These are phyloP conservation scores for Leptoclinus maculatus DNA, from an alignment of 2,797 vertebrate genomes.

Conservation along the genomic window DNA sequence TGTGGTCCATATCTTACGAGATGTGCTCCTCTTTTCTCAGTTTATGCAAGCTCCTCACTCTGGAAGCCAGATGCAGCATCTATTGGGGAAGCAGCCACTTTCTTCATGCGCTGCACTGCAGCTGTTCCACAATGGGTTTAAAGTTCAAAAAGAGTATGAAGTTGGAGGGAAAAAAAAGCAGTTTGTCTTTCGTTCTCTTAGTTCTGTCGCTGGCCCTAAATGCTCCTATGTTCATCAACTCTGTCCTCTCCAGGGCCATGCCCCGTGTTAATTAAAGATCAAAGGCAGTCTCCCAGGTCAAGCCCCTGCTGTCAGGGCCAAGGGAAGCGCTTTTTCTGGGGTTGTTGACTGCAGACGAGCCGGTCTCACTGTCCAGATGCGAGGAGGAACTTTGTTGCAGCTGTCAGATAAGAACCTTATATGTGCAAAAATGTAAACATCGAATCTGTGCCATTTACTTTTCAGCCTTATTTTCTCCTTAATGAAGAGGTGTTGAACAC, in stretches of 20 bases:
- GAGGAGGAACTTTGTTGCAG: slow-evolving; percentile 24
- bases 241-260: slow-evolving; percentile 50
- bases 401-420: slow-evolving; percentile 16
- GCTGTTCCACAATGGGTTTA: slow-evolving; percentile 33
- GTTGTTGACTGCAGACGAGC: slow-evolving; percentile 43
- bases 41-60: slow-evolving; percentile 26
- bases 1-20: slow-evolving; percentile 25
- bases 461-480: neutral
- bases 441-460: neutral
- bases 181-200: slow-evolving; percentile 12
- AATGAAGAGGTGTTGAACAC: neutral
- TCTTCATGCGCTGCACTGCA: slow-evolving; percentile 29
- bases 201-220: slow-evolving; percentile 40
- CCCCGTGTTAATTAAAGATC: slow-evolving; percentile 80
- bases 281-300: slow-evolving; percentile 75
- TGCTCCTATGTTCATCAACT: slow-evolving; percentile 58
- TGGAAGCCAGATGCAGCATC: slow-evolving; percentile 28
- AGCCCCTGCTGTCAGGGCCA: slow-evolving; percentile 71
- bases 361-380: slow-evolving; percentile 51
- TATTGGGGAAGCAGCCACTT: slow-evolving; percentile 37
- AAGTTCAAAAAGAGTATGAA: slow-evolving; percentile 25
- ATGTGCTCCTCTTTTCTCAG: slow-evolving; percentile 34
- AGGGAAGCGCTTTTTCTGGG: slow-evolving; percentile 58
- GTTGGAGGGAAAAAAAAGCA: neutral
- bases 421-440: slow-evolving; percentile 23